Conservation (phyloP, 1,140 invertebrate genomes). For the Leptopilina boulardi region DNA sequence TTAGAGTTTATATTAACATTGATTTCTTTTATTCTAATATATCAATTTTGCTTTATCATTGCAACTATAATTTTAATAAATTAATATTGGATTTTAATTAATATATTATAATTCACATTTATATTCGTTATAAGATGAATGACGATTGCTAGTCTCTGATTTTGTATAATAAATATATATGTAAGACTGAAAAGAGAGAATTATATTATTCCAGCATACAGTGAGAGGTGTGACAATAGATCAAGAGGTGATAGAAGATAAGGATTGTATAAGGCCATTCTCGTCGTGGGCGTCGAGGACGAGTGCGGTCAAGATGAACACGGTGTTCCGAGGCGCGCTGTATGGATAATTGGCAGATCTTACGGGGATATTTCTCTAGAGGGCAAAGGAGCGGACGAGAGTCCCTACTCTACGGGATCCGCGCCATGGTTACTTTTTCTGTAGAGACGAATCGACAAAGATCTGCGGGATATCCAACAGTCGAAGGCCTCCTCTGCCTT, state of each 20-base stretch:
- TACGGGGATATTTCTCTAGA: constrained; percentile 33
- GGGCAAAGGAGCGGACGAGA: constrained; percentile 49
- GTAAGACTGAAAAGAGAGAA: not conserved
- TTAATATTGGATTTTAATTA: too few species aligned
- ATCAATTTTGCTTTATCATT: too few species aligned
- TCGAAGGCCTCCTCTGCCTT: constrained; percentile 56
- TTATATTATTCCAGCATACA: not conserved
- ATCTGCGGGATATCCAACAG: constrained; percentile 62
- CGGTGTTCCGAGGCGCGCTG: constrained; percentile 47
- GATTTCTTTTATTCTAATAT: too few species aligned
- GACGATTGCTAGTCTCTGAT: too few species aligned
- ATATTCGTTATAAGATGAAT: too few species aligned
- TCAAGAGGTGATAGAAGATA: not conserved
- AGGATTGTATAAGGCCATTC: not conserved
- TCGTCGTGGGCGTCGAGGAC: constrained; percentile 25
- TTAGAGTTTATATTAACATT: too few species aligned
- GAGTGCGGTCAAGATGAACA: constrained; percentile 16
- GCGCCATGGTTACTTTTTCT: constrained; percentile 42
- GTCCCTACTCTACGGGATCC: constrained; percentile 28
- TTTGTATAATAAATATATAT: not conserved
- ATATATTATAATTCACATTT: too few species aligned
- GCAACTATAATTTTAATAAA: too few species aligned
- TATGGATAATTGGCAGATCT: constrained; percentile 62
- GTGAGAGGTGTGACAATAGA: constrained; percentile 11
- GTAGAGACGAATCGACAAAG: constrained; percentile 57